A percentile compares a stretch with the other conserved stretches of the same genome.
Conservation (phyloP, 2,797 vertebrate species). For the Coilia nasus region DNA sequence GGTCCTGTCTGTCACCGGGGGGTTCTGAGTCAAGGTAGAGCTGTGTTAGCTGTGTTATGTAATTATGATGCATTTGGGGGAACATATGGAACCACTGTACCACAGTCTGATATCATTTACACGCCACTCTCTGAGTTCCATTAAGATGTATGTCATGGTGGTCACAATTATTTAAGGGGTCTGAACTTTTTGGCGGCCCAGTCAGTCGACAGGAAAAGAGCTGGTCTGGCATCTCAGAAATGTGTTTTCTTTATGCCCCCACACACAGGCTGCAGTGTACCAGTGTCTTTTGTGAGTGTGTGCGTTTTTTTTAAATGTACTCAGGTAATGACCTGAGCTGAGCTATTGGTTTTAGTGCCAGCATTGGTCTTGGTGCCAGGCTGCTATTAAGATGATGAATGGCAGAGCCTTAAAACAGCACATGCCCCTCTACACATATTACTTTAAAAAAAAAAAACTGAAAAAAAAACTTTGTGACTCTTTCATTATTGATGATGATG, state of each 20-base stretch:
- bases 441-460: not conserved
- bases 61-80: conserved; percentile 34
- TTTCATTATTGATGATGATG: not conserved
- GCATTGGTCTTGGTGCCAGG: not conserved
- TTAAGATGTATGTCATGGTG: conserved; percentile 35
- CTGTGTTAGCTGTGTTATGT: conserved; percentile 32
- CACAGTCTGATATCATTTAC: conserved; percentile 29
- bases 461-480: not conserved
- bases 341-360: conserved; percentile 24
- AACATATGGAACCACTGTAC: conserved; percentile 34
- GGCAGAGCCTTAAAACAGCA: conserved; percentile 13
- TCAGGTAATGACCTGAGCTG: conserved; percentile 19
- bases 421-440: conserved; percentile 6
- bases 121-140: not conserved
- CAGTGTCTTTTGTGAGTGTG: not conserved
- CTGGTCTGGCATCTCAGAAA: not conserved
- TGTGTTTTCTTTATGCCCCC: not conserved
- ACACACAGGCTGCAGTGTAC: not conserved
- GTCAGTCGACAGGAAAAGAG: not conserved
- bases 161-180: conserved; percentile 30
- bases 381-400: conserved; percentile 12
- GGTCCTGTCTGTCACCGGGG: conserved; percentile 24
- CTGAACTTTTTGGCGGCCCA: not conserved
- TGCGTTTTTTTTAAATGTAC: not conserved
- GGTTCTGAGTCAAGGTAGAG: conserved; percentile 27